Conservation (phyloP, 2,888 invertebrate species). For the Marronus borbonicus region DNA sequence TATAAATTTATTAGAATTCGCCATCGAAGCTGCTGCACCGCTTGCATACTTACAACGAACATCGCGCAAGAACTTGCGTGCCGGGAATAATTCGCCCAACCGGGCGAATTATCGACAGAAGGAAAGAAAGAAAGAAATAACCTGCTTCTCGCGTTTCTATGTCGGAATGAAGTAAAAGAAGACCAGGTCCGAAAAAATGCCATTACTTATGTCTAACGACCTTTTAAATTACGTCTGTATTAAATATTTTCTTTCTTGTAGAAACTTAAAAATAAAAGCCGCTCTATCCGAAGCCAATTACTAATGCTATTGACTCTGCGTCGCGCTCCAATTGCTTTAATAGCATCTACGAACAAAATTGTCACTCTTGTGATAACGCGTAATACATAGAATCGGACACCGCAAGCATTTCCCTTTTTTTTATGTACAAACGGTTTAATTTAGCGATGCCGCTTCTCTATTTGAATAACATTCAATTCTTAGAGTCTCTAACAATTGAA, state of each 20-base stretch:
- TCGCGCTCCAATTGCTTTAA: constrained; percentile 45
- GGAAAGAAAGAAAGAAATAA: not conserved
- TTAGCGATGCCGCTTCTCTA: not conserved
- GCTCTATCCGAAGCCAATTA: constrained; percentile 45
- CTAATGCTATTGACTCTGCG: constrained; percentile 47
- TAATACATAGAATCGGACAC: constrained; percentile 23
- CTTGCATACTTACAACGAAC: not conserved
- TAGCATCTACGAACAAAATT: constrained; percentile 39
- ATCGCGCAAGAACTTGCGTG: not conserved
- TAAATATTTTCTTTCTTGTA: constrained; percentile 25
- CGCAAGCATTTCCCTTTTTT: not conserved
- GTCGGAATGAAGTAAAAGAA: not conserved
- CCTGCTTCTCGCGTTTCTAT: not conserved
- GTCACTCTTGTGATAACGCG: constrained; percentile 14
- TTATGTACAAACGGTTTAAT: not conserved
- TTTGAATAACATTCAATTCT: not conserved
- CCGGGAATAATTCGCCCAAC: not conserved
- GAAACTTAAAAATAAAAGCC: constrained; percentile 23
- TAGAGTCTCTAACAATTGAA: not conserved
- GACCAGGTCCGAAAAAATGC: not conserved
- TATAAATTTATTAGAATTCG: constrained; percentile 5
- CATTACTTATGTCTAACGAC: constrained; percentile 16
- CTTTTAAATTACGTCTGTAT: constrained; percentile 28
- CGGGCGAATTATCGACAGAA: not conserved
- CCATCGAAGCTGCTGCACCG: not conserved